Evolutionary conservation across 2,113 vertebrate species (phyloP), one percentile per base, ranked within the genome.

Genomic region (Columbina picui): DNA sequence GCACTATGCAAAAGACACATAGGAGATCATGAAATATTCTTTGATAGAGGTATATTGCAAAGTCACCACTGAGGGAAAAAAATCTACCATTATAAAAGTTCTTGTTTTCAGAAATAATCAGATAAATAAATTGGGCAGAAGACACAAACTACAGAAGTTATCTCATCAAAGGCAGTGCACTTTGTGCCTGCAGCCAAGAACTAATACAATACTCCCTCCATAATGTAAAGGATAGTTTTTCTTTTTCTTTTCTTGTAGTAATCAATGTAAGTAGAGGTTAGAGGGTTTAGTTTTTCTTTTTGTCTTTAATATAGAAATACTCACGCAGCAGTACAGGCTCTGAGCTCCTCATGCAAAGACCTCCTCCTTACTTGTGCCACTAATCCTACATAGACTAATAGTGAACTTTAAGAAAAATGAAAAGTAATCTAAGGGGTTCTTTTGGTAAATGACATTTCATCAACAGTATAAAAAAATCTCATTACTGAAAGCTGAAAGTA

Each of bases 301-400:
- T 61, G 36, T 50, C 80, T 94, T 87, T 96, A 95, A 88, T 38
- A 94, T 7, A 90, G 55, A 82, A 73, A 86, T 89, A 85, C 61
- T 84, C 71, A 93, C 6, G 11, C 29, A 83, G 34, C 74, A 94
- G 81, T 70, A 90, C 47, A 75, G 91, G 75, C 71, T 95, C 82
- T 79, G 53, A 86, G 80, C 23, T 97, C 94, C 79, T 70, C 86
- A 67, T 5, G 63, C 74, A 96, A 91, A 7, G 69, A 97, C 25
- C 90, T 96, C 93, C 71, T 96, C 89, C 94, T 98, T 97, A 97
- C 56, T 79, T 82, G 59, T 96, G 93, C 49, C 97, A 96, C 94
- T 98, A 98, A 97, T 90, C 63, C 80, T 91, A 94, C 71, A 80
- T 76, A 96, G 97, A 97, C 95, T 94, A 94, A 93, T 47, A 94